Evolutionary conservation across 23 tunicate species (phyloP), one percentile per base, ranked within the genome.

Genomic region (Corella eumyota): DNA sequence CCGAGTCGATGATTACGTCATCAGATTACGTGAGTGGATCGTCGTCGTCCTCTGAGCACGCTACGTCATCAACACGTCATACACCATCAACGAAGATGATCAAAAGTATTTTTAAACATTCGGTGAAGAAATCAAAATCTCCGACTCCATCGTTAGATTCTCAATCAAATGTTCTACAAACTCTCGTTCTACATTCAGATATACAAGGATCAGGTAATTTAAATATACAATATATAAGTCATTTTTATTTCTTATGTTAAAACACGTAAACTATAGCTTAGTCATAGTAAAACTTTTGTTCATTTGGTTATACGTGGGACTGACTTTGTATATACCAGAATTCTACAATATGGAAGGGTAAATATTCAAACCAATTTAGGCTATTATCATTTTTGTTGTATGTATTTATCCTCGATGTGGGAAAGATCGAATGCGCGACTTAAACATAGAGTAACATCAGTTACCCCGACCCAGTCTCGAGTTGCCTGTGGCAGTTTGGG

Each of bases 21-120:
- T 74, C 80, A 20, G 80, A 55, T 32, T 74, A 74, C 64, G 71
- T 55, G 3, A 74, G 80, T 30, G 64, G 56, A 1, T 74, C 80
- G 19, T 74, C 80, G 0, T 15, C 56, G 28, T 74, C 80, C 53
- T 74, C 71, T 7, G 23, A 51, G 17, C 29, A 30, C 38, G 15
- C 71, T 6, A 67, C 71, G 54, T 15, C 35, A 2, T 36, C 70
- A 6, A 32, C 66, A 25, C 59, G 54, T 2, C 57, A 57, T 26
- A 17, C 60, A 11, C 29, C 60, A 3, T 54, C 60, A 13, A 9
- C 48, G 44, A 45, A 7, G 60, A 64, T 64, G 49, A 53, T 30
- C 6, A n/a, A 46, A 52, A 62, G 28, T 6, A 37, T 24, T 4
- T 38, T 62, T 32, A 62, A 32, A 21, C 68, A 62, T 17, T 51